These are phyloP conservation scores for Meles meles DNA, from an alignment of 2,113 vertebrate genomes.

Conservation along the genomic window DNA sequence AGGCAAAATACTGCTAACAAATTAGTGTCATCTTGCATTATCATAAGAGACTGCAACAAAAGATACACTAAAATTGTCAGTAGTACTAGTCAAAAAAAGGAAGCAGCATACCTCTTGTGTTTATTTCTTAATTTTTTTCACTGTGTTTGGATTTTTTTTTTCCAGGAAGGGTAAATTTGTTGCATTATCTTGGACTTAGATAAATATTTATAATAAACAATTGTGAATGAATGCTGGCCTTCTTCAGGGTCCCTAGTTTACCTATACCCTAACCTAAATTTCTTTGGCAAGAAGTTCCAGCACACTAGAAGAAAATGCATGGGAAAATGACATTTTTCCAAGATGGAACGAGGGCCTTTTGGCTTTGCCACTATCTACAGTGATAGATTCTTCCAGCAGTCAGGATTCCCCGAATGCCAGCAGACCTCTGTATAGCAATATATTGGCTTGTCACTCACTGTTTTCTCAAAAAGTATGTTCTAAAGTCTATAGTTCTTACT, in stretches of 20 bases:
- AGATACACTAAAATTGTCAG: background rate
- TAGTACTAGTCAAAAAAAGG: background rate
- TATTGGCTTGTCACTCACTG: background rate
- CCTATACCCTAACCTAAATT: background rate
- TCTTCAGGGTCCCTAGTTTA: background rate
- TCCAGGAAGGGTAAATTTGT: background rate
- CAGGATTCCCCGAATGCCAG: background rate
- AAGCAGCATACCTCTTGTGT: background rate
- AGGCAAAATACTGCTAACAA: background rate
- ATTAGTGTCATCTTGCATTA: background rate
- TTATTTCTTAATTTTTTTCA: background rate
- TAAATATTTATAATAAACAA: slow-evolving; percentile 29
- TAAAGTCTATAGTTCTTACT: background rate
- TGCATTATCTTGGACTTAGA: background rate
- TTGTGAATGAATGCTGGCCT: background rate
- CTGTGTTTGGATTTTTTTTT: background rate
- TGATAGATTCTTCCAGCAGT: background rate
- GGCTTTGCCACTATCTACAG: background rate
- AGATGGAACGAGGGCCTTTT: background rate
- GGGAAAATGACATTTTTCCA: background rate
- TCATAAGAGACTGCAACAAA: background rate
- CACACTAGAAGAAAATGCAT: background rate
- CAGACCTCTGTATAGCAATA: background rate
- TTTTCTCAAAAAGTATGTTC: background rate
- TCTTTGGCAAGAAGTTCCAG: background rate